phyloP scores from a whole-genome alignment of 2,113 vertebrate genomes.

The Brachionichthys hirsutus region DNA sequence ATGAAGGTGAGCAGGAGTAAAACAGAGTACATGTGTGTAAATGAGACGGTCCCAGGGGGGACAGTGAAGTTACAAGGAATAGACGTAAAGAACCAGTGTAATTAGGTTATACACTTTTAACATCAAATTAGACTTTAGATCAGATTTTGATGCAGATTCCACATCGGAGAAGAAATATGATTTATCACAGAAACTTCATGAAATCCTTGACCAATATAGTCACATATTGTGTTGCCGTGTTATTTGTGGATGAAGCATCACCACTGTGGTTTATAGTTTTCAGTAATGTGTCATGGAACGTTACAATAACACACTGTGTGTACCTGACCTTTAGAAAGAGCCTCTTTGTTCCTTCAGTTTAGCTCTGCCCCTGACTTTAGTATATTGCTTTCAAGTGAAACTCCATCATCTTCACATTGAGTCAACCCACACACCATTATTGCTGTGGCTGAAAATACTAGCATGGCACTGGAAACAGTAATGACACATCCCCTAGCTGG shows the following conservation, averaged over 20 bases:
- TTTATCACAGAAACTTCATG: too few relatives aligned
- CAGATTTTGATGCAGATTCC: too few relatives aligned
- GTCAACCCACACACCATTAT: constrained; percentile 19
- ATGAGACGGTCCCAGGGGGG: too few relatives aligned
- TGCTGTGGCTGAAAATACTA: constrained; percentile 14
- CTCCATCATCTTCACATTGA: constrained; percentile 18
- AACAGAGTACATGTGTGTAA: too few relatives aligned
- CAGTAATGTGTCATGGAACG: constrained; percentile 1
- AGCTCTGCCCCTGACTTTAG: constrained; percentile 5
- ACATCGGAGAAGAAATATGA: too few relatives aligned
- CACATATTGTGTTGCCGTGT: too few relatives aligned
- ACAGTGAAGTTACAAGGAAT: too few relatives aligned
- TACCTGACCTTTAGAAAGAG: constrained; percentile 14
- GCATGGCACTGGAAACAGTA: constrained; percentile 2
- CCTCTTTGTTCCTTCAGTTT: constrained; percentile 15
- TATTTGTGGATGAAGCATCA: not conserved
- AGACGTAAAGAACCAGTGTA: too few relatives aligned
- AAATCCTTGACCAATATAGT: too few relatives aligned
- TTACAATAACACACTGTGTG: constrained; percentile 6
- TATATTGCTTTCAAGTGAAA: constrained; percentile 3
- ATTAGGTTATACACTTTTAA: too few relatives aligned
- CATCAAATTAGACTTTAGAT: too few relatives aligned
- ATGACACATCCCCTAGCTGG: constrained; percentile 10
- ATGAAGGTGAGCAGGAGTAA: too few relatives aligned
- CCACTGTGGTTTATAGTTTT: not conserved